phyloP scores from a whole-genome alignment of 2,888 invertebrate species.

The Cosmia trapezina region DNA sequence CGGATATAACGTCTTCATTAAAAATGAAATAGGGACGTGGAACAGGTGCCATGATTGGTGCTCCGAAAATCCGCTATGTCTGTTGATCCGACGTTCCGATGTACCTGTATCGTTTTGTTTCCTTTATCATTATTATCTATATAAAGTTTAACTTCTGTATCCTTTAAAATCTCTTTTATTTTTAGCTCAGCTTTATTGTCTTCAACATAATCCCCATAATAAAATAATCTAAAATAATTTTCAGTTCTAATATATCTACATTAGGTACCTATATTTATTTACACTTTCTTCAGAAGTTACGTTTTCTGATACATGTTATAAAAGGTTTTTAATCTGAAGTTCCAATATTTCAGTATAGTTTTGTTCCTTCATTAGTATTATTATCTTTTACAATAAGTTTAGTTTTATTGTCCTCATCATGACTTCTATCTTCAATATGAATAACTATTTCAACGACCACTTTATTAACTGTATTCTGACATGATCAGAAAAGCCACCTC shows the following conservation, averaged over 20 bases:
- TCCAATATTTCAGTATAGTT: too few species aligned
- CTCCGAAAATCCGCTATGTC: conserved; percentile 69
- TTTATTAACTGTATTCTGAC: not conserved
- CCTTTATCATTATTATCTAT: conserved; percentile 37
- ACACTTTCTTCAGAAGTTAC: too few species aligned
- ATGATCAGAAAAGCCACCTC: not conserved
- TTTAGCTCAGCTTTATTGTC: not conserved
- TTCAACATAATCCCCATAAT: not conserved
- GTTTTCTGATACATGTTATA: too few species aligned
- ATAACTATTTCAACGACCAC: not conserved
- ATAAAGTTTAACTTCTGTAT: conserved; percentile 18
- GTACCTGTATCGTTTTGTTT: conserved; percentile 36
- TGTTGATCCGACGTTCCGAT: conserved; percentile 35
- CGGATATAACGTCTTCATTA: conserved; percentile 88
- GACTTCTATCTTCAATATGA: not conserved
- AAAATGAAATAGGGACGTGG: conserved; percentile 77
- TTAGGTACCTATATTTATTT: too few species aligned
- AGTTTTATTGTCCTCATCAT: too few species aligned
- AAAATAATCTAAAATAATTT: too few species aligned
- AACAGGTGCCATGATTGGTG: conserved; percentile 85
- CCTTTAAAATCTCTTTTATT: not conserved
- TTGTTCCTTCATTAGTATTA: too few species aligned
- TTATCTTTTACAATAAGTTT: too few species aligned
- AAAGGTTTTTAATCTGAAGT: too few species aligned
- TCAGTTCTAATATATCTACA: too few species aligned